Percentiles rank a stretch among this genome's conserved stretches.
phyloP scores from a whole-genome alignment of 2,888 invertebrate species.

The Agrotis exclamationis region DNA sequence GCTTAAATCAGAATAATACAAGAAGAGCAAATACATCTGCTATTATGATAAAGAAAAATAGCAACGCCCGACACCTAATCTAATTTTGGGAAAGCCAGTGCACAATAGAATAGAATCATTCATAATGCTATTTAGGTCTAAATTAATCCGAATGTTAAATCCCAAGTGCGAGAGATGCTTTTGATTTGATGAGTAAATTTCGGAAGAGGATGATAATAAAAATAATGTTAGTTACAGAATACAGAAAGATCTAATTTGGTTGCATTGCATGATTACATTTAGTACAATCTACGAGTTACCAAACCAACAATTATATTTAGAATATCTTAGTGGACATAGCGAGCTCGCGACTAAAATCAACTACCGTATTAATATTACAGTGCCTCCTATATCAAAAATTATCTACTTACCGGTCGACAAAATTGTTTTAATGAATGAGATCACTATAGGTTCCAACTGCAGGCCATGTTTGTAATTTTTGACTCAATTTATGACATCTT shows the following conservation, averaged over 20 bases:
- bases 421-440: slow-evolving; percentile 57
- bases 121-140: not conserved
- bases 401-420: slow-evolving; percentile 47
- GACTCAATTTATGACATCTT: slow-evolving; percentile 30
- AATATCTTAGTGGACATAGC: slow-evolving; percentile 52
- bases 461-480: slow-evolving; percentile 41
- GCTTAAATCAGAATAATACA: not conserved
- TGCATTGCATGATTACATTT: slow-evolving; percentile 40
- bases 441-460: slow-evolving; percentile 49
- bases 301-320: slow-evolving; percentile 34
- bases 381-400: slow-evolving; percentile 22
- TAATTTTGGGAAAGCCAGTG: slow-evolving; percentile 4
- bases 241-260: slow-evolving; percentile 1
- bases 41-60: not conserved
- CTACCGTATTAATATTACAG: slow-evolving; percentile 44
- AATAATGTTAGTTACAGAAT: slow-evolving; percentile 5
- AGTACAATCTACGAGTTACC: slow-evolving; percentile 42
- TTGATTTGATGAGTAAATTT: slow-evolving; percentile 11
- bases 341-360: slow-evolving; percentile 39
- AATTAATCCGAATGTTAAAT: not conserved
- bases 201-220: slow-evolving; percentile 18
- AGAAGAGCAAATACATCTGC: not conserved
- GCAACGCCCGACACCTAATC: not conserved
- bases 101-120: not conserved
- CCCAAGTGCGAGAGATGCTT: slow-evolving; percentile 6